Conservation (phyloP, 1,140 invertebrate species). For the Archegozetes longisetosus region DNA sequence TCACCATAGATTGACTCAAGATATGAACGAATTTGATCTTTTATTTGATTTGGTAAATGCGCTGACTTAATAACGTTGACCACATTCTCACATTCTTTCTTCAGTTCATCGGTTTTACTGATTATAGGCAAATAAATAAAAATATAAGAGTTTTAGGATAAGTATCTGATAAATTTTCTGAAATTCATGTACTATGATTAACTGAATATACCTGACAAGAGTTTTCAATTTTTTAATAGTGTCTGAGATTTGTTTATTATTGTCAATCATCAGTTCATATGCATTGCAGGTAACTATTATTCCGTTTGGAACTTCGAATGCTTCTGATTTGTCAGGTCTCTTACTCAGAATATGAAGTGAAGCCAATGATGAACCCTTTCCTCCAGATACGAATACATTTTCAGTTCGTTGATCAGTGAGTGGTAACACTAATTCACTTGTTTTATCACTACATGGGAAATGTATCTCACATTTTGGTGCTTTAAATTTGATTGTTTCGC, state of each 20-base stretch:
- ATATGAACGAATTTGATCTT: no score
- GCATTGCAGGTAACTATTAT: constrained; percentile 42
- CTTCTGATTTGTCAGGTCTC: constrained; percentile 2
- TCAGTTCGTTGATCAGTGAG: background rate
- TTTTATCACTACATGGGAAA: no score
- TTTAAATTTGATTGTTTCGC: no score
- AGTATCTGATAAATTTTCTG: background rate
- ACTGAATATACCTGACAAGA: background rate
- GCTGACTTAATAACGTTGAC: no score
- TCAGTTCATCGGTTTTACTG: background rate
- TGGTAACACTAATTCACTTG: background rate
- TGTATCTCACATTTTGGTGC: no score
- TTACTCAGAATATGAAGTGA: constrained; percentile 30
- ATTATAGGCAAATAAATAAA: background rate
- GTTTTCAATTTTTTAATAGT: constrained; percentile 4
- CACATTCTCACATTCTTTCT: constrained; percentile 1
- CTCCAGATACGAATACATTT: constrained; percentile 38
- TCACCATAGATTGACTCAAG: no score
- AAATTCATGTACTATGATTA: background rate
- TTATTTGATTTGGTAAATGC: no score
- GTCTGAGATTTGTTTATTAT: background rate
- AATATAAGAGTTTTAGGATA: background rate
- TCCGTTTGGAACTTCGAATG: constrained; percentile 35
- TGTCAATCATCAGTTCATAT: constrained; percentile 20
- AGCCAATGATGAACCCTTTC: constrained; percentile 51